phyloP scores from a whole-genome alignment of 2,113 vertebrate species.

The Chionis minor region DNA sequence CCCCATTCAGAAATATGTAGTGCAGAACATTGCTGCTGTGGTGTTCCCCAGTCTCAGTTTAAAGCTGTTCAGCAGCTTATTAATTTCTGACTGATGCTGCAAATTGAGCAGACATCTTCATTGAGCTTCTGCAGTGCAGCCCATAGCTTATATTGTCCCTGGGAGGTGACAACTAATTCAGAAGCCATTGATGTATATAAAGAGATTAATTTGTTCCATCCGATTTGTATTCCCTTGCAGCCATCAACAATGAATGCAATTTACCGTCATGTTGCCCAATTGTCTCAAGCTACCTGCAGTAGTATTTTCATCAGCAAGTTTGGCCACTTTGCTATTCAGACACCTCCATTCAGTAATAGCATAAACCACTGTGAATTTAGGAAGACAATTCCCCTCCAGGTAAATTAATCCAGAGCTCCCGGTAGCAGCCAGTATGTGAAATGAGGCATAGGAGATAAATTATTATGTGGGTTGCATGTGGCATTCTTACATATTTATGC shows the following conservation, averaged over 20 bases:
- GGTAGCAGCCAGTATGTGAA: neutral
- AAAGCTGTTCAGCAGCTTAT: constrained; percentile 46
- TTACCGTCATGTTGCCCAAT: constrained; percentile 62
- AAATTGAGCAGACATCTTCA: constrained; percentile 54
- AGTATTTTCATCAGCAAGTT: constrained; percentile 52
- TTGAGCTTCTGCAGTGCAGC: constrained; percentile 38
- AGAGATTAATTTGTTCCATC: constrained; percentile 71
- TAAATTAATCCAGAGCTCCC: neutral
- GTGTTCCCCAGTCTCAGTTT: constrained; percentile 10
- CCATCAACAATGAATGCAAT: constrained; percentile 64
- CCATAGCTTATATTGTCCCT: constrained; percentile 1
- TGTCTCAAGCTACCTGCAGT: constrained; percentile 43
- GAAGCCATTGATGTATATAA: constrained; percentile 54
- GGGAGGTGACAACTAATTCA: constrained; percentile 64
- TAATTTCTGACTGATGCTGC: constrained; percentile 44
- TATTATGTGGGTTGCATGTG: neutral
- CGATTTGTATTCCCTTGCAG: constrained; percentile 56
- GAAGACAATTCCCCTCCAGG: neutral
- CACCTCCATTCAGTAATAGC: neutral
- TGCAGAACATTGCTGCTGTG: neutral
- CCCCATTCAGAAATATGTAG: neutral
- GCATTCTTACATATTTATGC: neutral
- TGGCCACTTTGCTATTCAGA: constrained; percentile 52
- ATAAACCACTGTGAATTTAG: neutral
- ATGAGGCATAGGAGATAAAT: neutral